Evolutionary conservation across 2,888 invertebrate genomes (phyloP), one percentile per base, ranked within the genome.

Genomic region (Pharmacophagus antenor): DNA sequence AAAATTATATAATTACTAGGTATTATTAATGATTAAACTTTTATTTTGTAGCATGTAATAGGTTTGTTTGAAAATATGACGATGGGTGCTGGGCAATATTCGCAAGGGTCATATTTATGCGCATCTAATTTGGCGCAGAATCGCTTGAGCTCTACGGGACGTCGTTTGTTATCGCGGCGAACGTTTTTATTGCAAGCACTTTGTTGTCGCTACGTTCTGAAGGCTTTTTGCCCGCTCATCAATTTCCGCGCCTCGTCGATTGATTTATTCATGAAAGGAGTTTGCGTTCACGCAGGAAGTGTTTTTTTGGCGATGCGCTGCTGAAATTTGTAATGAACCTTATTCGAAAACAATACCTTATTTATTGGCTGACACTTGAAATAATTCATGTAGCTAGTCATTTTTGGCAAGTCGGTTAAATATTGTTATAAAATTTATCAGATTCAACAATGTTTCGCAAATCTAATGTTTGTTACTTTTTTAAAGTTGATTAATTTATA

Each of bases 201-300:
- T 88, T 89, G 88, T 88, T 85, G 86, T 83, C 80, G 82, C 78
- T 78, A 73, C 81, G 82, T 79, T 81, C 80, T 79, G 75, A 51
- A 76, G 75, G 73, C 80, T 89, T 89, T 89, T 89, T 89, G 85
- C 71, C 70, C 79, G 71, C 84, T 81, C 87, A 89, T 89, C 88
- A 89, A 89, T 89, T 88, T 89, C 89, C 89, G 85, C 89, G 89
- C 88, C 86, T 88, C 79, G 67, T 64, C 79, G 79, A 85, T 85
- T 88, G 88, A 88, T 89, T 90, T 90, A 89, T 90, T 89, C 89
- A 90, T 89, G 88, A 88, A 85, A 81, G 78, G 71, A 73, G 74
- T 79, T 78, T 82, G 83, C 80, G 79, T 82, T 80, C 79, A 84
- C 86, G 85, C 86, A 88, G 88, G 89, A 89, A 89, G 85, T 86